phyloP scores from a whole-genome alignment of 2,888 invertebrate species.

The Bursaphelenchus okinawaensis region DNA sequence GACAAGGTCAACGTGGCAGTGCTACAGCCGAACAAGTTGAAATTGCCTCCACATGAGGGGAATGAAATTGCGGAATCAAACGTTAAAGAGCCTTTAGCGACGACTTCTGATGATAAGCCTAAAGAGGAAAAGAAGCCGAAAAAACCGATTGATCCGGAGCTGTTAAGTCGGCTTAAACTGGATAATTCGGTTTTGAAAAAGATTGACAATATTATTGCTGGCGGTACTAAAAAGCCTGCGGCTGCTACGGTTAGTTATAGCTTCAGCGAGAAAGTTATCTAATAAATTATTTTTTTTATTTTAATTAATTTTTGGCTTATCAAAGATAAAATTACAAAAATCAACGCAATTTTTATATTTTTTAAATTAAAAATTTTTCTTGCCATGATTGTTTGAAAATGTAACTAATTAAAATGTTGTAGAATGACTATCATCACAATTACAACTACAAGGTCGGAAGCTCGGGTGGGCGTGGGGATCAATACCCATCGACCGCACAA shows the following conservation, averaged over 20 bases:
- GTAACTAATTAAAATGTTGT: constrained; percentile 11
- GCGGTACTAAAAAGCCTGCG: constrained; percentile 21
- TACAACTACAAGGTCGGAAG: constrained; percentile 21
- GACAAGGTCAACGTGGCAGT: background rate
- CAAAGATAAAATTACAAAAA: too few species aligned
- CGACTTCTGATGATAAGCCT: constrained; percentile 10
- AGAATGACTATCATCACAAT: constrained; percentile 16
- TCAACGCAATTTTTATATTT: background rate
- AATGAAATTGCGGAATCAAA: constrained; percentile 5
- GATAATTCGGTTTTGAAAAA: constrained; percentile 51
- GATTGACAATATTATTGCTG: constrained; percentile 51
- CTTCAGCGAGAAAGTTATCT: too few species aligned
- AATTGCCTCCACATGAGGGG: constrained; percentile 7
- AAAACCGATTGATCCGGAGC: constrained; percentile 24
- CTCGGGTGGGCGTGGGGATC: constrained; percentile 9
- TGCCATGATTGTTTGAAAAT: too few species aligned
- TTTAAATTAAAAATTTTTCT: background rate
- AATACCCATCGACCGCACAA: constrained; percentile 10
- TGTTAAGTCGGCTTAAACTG: constrained; percentile 49
- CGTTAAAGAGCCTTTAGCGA: constrained; percentile 16
- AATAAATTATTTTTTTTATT: too few species aligned
- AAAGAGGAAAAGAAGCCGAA: constrained; percentile 13
- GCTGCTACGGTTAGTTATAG: background rate
- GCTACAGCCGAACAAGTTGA: background rate
- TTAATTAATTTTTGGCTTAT: too few species aligned